Evolutionary conservation across 2,797 vertebrate genomes (phyloP), one percentile per base, ranked within the genome.

Genomic region (Orientallactaga sibirica): DNA sequence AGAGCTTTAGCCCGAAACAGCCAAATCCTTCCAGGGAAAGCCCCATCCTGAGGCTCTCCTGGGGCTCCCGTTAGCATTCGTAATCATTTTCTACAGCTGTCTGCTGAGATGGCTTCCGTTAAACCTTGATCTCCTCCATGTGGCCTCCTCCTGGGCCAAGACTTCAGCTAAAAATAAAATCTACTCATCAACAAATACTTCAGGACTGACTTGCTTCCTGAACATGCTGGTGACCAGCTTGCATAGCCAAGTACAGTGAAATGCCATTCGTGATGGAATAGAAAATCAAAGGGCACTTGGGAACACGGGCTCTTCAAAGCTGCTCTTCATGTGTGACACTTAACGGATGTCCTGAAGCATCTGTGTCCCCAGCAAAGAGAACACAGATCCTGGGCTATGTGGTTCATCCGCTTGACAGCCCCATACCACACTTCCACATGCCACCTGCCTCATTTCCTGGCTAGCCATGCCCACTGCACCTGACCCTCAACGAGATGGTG

Each of bases 151-250:
- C 82, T 91, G 74, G 27, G 90, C 95, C 95, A 91, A 43, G 94
- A 97, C 86, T 77, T 71, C 67, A 37, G 92, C 88, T 96, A 96
- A 98, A 97, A 97, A 94, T 97, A 97, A 96, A 96, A 82, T 14
- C 79, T 0, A 0, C 67, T 96, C 81, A 95, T 82, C 78, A 77
- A 94, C 86, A 62, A 90, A 86, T 67, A 61, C 37, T 93, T 90
- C 15, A 76, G 71, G 52, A 55, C 9, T 52, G 90, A 85, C 78
- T 95, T 75, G 77, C 41, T 93, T 86, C 88, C 82, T 70, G 43
- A 19, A 43, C 61, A 0, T 0, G 76, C 97, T 52, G 86, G 58
- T 43, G 16, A 43, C 92, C 96, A 83, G 84, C 90, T 84, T 61
- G 24, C 83, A 27, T 0, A 70, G 58, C 62, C 84, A 0, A 2